These are phyloP conservation scores for Notarius quadriscutis DNA, from an alignment of 2,113 vertebrate genomes.

Conservation along the genomic window DNA sequence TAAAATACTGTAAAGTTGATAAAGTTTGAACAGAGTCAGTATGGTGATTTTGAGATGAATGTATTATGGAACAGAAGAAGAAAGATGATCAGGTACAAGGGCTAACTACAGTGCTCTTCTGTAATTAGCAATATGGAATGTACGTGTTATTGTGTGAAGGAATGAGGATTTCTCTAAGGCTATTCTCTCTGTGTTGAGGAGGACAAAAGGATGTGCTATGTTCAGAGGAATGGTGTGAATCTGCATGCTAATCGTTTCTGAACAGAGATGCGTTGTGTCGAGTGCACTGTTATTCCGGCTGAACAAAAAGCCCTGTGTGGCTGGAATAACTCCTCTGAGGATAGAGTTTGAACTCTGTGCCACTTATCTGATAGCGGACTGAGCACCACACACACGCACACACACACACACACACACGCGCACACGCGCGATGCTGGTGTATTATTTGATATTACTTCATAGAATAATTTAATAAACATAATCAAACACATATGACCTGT, in stretches of 20 bases:
- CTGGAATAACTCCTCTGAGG: constrained; percentile 80
- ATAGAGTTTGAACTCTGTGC: constrained; percentile 67
- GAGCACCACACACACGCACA: constrained; percentile 3
- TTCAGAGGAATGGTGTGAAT: constrained; percentile 77
- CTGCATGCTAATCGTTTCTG: constrained; percentile 84
- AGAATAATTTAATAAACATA: not conserved
- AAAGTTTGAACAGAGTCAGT: not conserved
- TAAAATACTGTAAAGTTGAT: not conserved
- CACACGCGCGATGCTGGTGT: not conserved
- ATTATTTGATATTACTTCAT: not conserved
- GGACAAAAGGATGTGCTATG: constrained; percentile 79
- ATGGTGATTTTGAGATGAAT: not conserved
- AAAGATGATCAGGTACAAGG: not conserved
- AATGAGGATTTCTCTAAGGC: not conserved
- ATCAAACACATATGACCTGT: not conserved
- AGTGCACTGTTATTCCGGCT: constrained; percentile 79
- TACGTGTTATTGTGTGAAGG: not conserved
- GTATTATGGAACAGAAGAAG: not conserved
- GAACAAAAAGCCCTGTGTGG: constrained; percentile 76
- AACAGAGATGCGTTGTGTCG: constrained; percentile 85
- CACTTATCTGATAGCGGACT: constrained; percentile 65
- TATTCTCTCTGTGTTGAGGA: constrained; percentile 57
- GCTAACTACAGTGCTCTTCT: not conserved
- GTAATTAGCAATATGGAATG: not conserved
- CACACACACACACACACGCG: constrained; percentile 19